Base-by-base conservation (phyloP, 2,797 vertebrate genomes). In the Allobates femoralis region DNA sequence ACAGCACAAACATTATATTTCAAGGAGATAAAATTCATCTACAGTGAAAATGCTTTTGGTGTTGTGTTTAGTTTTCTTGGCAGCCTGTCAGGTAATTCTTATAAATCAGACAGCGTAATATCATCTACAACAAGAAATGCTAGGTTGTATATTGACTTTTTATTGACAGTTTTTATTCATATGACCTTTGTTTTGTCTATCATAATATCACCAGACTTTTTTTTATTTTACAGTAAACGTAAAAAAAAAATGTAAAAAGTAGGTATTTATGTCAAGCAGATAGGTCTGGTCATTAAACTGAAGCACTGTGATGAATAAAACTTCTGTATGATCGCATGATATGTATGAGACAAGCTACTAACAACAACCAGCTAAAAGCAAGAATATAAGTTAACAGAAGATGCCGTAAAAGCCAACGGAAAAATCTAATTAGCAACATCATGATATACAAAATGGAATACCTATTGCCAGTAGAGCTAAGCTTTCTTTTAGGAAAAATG, bases 1-100 rank as follows among this genome's bases (percentile, higher is more conserved):
- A 1, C 21, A 83, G 55, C 30, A 86, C 21, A 79, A 32, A 76
- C 60, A 89, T 73, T 87, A 88, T 62, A 66, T 30, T 82, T 0
- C 18, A n/a, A 85, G 83, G 76, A 66, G 62, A 64, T 76, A 67
- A 10, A 0, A 0, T 79, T 84, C 41, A 83, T 69, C 73, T 37
- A n/a, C 18, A 90, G 71, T 66, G 85, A 88, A 37, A 89, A 6
- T 3, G 75, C 84, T 69, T 90, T 90, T 23, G 11, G 69, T 7
- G 88, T 60, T 69, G 51, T 11, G 79, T 83, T 89, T 89, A 21
- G 28, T 85, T 89, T 90, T 86, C 79, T 87, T 86, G 74, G 26
- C 32, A 88, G 82, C 37, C 82, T 32, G 23, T 90, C 85, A 0
- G 0, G 58, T 90, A 75, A 87, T 69, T 87, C 60, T 79, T 4